A percentile compares a stretch with the other conserved stretches of the same genome.
These are phyloP conservation scores for Stenotaenia linearis DNA, from an alignment of 2,888 invertebrate species.

Conservation along the genomic window DNA sequence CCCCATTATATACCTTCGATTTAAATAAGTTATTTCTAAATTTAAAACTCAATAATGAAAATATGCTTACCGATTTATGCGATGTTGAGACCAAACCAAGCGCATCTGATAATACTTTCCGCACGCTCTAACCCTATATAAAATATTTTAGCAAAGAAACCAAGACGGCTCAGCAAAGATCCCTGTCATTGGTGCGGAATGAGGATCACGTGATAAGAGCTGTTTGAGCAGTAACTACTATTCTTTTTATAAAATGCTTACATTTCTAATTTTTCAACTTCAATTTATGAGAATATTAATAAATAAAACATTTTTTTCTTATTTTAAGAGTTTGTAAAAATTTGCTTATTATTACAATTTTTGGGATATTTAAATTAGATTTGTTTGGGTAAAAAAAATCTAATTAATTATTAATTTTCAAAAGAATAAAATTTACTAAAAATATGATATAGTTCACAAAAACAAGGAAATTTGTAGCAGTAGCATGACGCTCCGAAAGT, in stretches of 20 bases:
- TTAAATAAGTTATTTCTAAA: background rate
- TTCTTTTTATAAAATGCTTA: background rate
- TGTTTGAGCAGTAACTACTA: background rate
- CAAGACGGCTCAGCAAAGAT: background rate
- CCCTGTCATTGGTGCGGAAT: slow-evolving; percentile 4
- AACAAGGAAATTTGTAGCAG: too few species aligned
- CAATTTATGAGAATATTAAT: background rate
- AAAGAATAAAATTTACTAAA: too few species aligned
- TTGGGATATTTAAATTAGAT: too few species aligned
- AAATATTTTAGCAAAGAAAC: slow-evolving; percentile 14
- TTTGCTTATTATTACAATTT: too few species aligned
- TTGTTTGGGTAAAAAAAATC: too few species aligned
- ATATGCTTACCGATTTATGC: background rate
- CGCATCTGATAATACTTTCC: background rate
- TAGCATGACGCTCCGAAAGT: background rate
- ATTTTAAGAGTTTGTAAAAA: too few species aligned
- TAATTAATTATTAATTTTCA: too few species aligned
- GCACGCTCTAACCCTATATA: slow-evolving; percentile 14
- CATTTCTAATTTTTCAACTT: background rate
- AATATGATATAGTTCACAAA: background rate
- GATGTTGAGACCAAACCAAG: background rate
- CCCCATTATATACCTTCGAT: background rate
- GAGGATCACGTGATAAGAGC: background rate
- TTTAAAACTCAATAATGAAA: background rate
- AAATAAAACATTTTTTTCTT: background rate